phyloP scores from a whole-genome alignment of 2,888 invertebrate species.

The Agrotis puta region DNA sequence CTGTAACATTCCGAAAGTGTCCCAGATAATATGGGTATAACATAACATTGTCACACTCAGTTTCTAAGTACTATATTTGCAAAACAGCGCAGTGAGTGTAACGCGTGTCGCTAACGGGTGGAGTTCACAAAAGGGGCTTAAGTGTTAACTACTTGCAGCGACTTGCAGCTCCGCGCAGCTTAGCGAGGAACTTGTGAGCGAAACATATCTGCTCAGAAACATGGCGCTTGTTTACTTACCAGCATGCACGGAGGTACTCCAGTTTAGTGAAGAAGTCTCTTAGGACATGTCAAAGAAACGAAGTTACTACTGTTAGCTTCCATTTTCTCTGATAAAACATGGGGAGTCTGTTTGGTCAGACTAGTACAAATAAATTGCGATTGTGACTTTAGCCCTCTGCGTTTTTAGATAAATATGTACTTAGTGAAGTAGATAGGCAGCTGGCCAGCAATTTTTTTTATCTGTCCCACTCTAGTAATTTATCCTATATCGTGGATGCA shows the following conservation, averaged over 20 bases:
- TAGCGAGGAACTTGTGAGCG: slow-evolving; percentile 51
- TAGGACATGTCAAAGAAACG: not conserved
- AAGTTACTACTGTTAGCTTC: not conserved
- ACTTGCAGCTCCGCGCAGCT: slow-evolving; percentile 50
- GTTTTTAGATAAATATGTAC: too few relatives aligned
- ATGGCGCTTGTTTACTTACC: slow-evolving; percentile 6
- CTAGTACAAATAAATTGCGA: not conserved
- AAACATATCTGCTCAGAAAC: slow-evolving; percentile 41
- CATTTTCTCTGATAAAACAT: too few relatives aligned
- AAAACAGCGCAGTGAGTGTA: slow-evolving; percentile 42
- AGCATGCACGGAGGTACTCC: not conserved
- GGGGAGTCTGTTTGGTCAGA: not conserved
- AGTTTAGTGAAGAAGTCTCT: not conserved
- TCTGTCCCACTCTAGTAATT: too few relatives aligned
- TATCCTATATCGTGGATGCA: too few relatives aligned
- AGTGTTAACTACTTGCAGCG: slow-evolving; percentile 61
- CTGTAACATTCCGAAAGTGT: not conserved
- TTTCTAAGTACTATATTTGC: slow-evolving; percentile 28
- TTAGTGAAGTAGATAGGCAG: too few relatives aligned
- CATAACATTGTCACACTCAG: slow-evolving; percentile 3
- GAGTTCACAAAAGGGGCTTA: slow-evolving; percentile 66
- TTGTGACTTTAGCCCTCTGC: too few relatives aligned
- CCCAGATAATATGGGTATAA: not conserved
- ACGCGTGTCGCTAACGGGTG: slow-evolving; percentile 56
- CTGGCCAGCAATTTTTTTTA: too few relatives aligned